Base-by-base conservation (phyloP, 1,140 invertebrate genomes). In the Sitophilus oryzae region DNA sequence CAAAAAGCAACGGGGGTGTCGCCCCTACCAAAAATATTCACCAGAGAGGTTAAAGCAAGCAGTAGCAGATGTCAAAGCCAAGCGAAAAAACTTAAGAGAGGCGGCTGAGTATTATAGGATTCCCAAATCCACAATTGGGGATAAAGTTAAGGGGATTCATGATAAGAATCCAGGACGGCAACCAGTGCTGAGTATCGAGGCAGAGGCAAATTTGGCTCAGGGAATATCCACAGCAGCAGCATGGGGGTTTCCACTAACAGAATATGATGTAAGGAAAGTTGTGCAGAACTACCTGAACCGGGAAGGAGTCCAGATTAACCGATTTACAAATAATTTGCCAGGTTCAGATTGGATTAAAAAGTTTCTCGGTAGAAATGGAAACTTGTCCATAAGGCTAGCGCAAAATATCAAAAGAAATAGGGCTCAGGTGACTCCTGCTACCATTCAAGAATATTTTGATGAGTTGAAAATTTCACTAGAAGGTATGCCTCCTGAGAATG, bases 351-450 rank as follows among this genome's bases (percentile, higher is more conserved):
- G 43, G 43, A 16, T 25, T 1, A 45, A 3, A 45, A 1, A 2
- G 9, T 45, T 45, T 45, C 43, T 45, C 11, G 2, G 1, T 2
- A 10, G 5, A 5, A 18, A 45, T 22, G 3, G 2, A 3, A 16
- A 21, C 3, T 15, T 47, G 1, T 34, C 45, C 9, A 16, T 21
- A 5, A 47, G 45, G 14, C 18, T 47, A 3, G 22, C 6, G 8
- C 45, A 47, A 47, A 47, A 47, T 47, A 47, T 47, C n/a, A 34
- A 47, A 11, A 2, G 45, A 15, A 34, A 3, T 47, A 1, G 45
- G 10, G 45, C 5, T 2, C 19, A 45, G 23, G 43, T 45, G 3
- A 45, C 2, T 47, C 1, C 2, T 11, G 5, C 45, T 1, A 10
- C 45, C 18, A 34, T 47, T 8, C 11, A 47, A 15, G 9, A 47